phyloP scores from a whole-genome alignment of 2,113 vertebrate species.

The Sphyrna mokarran region DNA sequence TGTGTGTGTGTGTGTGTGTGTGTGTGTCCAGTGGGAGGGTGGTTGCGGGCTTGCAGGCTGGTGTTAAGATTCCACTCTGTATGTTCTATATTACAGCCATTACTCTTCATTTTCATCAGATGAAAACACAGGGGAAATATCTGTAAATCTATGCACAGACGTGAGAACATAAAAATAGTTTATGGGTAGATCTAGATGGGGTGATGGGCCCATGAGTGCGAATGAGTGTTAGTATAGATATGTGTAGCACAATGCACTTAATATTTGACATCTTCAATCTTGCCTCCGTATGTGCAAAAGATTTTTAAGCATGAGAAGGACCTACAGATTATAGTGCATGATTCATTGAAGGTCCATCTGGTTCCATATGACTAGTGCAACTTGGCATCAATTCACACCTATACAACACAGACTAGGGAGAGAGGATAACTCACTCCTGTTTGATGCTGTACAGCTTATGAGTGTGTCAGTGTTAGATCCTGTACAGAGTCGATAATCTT shows the following conservation, averaged over 20 bases:
- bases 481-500: background rate
- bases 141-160: background rate
- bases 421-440: background rate
- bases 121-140: background rate
- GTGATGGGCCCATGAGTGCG: background rate
- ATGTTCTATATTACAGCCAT: background rate
- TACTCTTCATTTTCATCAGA: background rate
- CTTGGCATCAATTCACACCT: constrained; percentile 20
- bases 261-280: background rate
- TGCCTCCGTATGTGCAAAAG: background rate
- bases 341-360: constrained; percentile 31
- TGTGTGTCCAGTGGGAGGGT: too few relatives aligned
- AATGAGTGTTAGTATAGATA: background rate
- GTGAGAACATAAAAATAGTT: background rate
- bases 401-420: background rate
- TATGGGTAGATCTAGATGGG: background rate
- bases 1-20: too few relatives aligned
- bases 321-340: background rate
- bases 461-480: background rate
- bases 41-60: too few relatives aligned
- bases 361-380: background rate
- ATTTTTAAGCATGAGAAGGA: background rate
- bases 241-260: background rate
- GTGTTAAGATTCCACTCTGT: too few relatives aligned
- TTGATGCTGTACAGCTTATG: background rate